Percentiles rank a stretch among this genome's conserved stretches.
Conservation (phyloP, 2,888 invertebrate genomes). For the Hypercompe scribonia region DNA sequence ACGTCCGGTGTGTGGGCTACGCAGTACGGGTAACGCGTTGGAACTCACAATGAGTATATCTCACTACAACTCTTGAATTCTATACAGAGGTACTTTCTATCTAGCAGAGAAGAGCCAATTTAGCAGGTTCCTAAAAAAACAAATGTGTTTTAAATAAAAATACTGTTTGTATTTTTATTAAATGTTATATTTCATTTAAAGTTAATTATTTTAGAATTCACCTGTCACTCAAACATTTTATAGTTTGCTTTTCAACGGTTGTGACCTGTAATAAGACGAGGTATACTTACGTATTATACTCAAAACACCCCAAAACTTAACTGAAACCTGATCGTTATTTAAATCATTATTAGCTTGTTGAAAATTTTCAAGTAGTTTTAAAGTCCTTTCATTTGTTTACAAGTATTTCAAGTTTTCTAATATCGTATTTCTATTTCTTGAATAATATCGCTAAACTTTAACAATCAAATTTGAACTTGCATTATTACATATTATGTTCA, state of each 20-base stretch:
- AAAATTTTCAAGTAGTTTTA: conserved; percentile 14
- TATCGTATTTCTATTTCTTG: background rate
- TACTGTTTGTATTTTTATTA: background rate
- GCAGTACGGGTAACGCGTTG: too few species aligned
- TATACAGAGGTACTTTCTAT: too few species aligned
- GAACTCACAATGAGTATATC: too few species aligned
- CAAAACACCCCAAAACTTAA: conserved; percentile 24
- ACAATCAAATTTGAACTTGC: background rate
- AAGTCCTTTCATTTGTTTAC: conserved; percentile 13
- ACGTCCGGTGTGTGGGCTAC: too few species aligned
- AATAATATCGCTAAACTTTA: background rate
- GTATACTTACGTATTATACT: background rate
- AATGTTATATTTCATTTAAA: background rate
- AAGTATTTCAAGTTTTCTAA: conserved; percentile 1
- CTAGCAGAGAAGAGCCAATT: too few species aligned
- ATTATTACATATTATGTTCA: too few species aligned
- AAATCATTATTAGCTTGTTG: conserved; percentile 14
- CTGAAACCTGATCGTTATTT: conserved; percentile 18
- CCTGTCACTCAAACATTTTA: conserved; percentile 5
- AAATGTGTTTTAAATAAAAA: too few species aligned
- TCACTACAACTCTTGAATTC: too few species aligned
- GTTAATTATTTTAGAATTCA: background rate
- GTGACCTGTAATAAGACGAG: background rate
- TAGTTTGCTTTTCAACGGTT: conserved; percentile 8
- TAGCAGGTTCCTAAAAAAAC: too few species aligned